Conservation (phyloP, 2,888 invertebrate genomes). For the Drosophila testacea region DNA sequence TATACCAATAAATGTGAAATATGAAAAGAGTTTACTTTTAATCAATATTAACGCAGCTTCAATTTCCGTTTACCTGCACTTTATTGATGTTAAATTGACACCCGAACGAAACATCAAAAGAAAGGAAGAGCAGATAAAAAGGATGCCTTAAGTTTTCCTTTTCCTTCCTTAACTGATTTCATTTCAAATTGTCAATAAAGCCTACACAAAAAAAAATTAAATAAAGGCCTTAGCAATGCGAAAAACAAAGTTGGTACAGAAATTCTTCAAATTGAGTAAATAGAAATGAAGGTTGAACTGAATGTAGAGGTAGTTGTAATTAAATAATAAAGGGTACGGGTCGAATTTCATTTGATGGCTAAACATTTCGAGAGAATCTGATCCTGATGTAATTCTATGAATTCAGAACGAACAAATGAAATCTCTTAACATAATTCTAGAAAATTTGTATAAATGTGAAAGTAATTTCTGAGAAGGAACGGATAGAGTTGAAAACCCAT, state of each 20-base stretch:
- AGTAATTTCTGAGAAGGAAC: background rate
- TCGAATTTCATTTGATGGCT: background rate
- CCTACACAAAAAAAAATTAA: slow-evolving; percentile 4
- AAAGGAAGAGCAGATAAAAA: background rate
- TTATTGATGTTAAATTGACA: slow-evolving; percentile 17
- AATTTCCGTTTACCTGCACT: slow-evolving; percentile 11
- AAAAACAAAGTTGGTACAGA: slow-evolving; percentile 10
- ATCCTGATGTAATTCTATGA: too few relatives aligned
- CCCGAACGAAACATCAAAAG: slow-evolving; percentile 17
- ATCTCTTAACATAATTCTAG: too few relatives aligned
- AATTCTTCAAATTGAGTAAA: slow-evolving; percentile 8
- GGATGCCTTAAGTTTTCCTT: slow-evolving; percentile 16
- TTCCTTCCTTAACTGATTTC: slow-evolving; percentile 2
- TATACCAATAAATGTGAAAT: slow-evolving; percentile 10
- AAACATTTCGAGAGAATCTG: too few relatives aligned
- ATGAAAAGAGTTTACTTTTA: slow-evolving; percentile 14
- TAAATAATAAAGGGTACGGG: slow-evolving; percentile 9
- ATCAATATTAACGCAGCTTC: slow-evolving; percentile 15
- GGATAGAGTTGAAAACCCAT: background rate
- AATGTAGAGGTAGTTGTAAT: slow-evolving; percentile 7
- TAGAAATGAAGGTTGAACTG: slow-evolving; percentile 8
- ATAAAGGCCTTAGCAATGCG: too few relatives aligned
- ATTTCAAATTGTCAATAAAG: slow-evolving; percentile 48
- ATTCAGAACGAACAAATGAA: too few relatives aligned
- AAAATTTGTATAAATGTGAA: background rate